A percentile compares a stretch with the other conserved stretches of the same genome.
These are phyloP conservation scores for Camponotus floridanus DNA, from an alignment of 1,140 invertebrate species.

Conservation along the genomic window DNA sequence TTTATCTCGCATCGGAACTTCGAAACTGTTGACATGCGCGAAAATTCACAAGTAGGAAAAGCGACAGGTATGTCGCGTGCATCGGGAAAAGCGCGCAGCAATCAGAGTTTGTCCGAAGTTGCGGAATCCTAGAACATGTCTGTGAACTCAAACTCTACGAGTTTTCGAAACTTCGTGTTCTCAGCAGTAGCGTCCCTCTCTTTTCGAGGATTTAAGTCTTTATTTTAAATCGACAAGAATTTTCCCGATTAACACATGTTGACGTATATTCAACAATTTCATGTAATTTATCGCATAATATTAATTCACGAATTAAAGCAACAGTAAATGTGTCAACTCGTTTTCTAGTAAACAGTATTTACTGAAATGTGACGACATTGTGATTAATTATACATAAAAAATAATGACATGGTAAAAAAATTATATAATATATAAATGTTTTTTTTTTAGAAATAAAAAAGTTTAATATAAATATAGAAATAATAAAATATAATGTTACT, in stretches of 20 bases:
- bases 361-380: background rate
- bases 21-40: background rate
- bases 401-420: background rate
- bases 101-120: conserved; percentile 73
- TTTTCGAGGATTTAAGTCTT: conserved; percentile 40
- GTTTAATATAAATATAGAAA: background rate
- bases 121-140: conserved; percentile 34
- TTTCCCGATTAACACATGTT: background rate
- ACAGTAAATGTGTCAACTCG: background rate
- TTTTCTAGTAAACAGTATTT: background rate
- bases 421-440: background rate
- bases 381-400: background rate
- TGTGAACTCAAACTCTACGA: conserved; percentile 57
- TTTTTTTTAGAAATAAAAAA: background rate
- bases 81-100: conserved; percentile 58
- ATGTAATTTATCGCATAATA: background rate
- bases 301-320: background rate
- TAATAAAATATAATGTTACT: background rate
- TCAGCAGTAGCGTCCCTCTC: background rate
- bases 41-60: conserved; percentile 37
- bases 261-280: background rate
- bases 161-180: conserved; percentile 36
- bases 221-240: conserved; percentile 41
- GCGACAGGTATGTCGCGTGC: conserved; percentile 1
- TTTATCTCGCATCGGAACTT: conserved; percentile 26